Evolutionary conservation across 2,113 vertebrate species (phyloP).

Genomic region (Castor canadensis): DNA sequence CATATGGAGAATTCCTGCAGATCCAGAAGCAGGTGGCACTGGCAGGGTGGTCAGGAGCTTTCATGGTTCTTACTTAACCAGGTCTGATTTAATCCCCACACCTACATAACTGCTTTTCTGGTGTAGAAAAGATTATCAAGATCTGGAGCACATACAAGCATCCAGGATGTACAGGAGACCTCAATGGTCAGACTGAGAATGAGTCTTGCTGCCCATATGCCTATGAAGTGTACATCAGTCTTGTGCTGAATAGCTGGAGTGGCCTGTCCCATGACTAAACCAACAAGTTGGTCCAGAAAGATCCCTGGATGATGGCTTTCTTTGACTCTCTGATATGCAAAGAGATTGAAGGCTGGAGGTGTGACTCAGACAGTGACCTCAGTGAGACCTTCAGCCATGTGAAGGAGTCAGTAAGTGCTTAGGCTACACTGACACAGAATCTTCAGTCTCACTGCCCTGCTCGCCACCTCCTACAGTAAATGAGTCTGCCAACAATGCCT

Average conservation of each 20-base stretch:
- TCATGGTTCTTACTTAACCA: slow-evolving; percentile 99
- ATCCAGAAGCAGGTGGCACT: slow-evolving; percentile 94
- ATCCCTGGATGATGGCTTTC: slow-evolving; percentile 99
- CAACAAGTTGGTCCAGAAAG: slow-evolving; percentile 97
- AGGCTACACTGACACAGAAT: slow-evolving; percentile 90
- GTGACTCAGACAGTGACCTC: slow-evolving; percentile 95
- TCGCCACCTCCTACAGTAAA: slow-evolving; percentile 84
- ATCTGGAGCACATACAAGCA: slow-evolving; percentile 99
- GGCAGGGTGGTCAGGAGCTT: slow-evolving; percentile 97
- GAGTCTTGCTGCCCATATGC: slow-evolving; percentile 97
- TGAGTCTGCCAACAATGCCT: slow-evolving; percentile 83
- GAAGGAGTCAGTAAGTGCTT: slow-evolving; percentile 90
- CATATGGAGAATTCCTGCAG: too few relatives aligned
- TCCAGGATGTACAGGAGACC: slow-evolving; percentile 94
- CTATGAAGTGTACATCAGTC: slow-evolving; percentile 98
- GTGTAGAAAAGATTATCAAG: slow-evolving; percentile 99
- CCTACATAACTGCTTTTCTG: slow-evolving; percentile 99
- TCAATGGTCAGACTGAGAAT: slow-evolving; percentile 95
- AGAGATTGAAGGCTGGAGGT: slow-evolving; percentile 99
- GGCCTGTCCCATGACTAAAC: slow-evolving; percentile 98
- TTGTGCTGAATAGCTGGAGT: slow-evolving; percentile 97
- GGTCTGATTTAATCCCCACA: slow-evolving; percentile 98
- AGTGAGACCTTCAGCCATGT: slow-evolving; percentile 96
- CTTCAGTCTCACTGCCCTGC: slow-evolving; percentile 88
- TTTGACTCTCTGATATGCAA: slow-evolving; percentile 98